Conservation (phyloP, 2,888 invertebrate genomes). For the Siphlonurus alternatus region DNA sequence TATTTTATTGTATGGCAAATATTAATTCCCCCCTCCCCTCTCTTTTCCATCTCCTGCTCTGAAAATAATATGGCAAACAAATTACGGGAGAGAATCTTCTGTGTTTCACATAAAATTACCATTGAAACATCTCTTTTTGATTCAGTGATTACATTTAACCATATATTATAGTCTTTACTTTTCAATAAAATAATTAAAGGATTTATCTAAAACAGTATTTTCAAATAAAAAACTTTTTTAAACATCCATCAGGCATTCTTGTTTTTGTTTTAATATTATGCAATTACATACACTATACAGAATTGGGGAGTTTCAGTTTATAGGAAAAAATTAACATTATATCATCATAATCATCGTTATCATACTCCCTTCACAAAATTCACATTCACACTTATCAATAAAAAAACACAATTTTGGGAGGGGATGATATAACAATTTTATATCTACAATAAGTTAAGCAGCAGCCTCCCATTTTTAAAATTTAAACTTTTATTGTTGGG, state of each 20-base stretch:
- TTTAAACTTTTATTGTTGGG: background rate
- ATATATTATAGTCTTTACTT: no score
- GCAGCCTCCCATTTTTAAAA: background rate
- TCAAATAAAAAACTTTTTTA: no score
- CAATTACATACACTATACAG: constrained; percentile 2
- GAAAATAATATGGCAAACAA: no score
- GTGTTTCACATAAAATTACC: no score
- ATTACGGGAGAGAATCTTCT: no score
- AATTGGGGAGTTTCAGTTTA: background rate
- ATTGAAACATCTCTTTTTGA: no score
- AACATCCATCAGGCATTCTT: background rate
- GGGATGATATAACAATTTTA: background rate
- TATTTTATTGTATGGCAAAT: no score
- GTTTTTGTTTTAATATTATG: background rate
- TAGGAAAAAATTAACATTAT: constrained; percentile 1
- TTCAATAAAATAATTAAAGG: no score
- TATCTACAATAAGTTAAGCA: background rate
- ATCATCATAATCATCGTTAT: background rate
- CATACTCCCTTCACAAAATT: background rate
- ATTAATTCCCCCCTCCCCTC: no score
- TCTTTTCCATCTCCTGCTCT: no score
- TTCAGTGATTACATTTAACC: no score
- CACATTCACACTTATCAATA: background rate
- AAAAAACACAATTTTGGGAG: background rate
- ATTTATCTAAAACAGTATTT: no score